Evolutionary conservation across 2,888 invertebrate genomes (phyloP).

Genomic region (Cataglyphis rosenhaueri): DNA sequence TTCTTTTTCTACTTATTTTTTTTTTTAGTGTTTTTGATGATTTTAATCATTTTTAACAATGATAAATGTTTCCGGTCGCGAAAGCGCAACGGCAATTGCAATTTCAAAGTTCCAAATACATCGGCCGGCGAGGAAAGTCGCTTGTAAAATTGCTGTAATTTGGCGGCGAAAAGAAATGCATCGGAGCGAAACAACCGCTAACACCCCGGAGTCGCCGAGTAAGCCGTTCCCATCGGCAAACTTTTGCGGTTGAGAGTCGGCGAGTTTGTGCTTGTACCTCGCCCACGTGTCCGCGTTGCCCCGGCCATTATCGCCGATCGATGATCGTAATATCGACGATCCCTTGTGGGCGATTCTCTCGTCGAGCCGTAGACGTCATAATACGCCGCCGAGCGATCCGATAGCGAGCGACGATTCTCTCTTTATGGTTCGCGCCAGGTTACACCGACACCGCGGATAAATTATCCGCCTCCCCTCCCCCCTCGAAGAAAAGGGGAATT

Average conservation of each 20-base stretch:
- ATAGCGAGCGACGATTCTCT: conserved; percentile 23
- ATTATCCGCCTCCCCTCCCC: conserved; percentile 52
- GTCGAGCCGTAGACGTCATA: conserved; percentile 58
- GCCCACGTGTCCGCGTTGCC: conserved; percentile 62
- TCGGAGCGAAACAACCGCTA: conserved; percentile 34
- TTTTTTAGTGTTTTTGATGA: background rate
- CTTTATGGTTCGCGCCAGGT: conserved; percentile 18
- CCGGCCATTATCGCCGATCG: conserved; percentile 60
- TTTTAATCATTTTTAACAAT: conserved; percentile 10
- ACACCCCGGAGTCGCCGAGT: conserved; percentile 17
- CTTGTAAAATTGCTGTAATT: conserved; percentile 47
- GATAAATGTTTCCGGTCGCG: background rate
- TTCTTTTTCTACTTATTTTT: background rate
- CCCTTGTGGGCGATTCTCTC: conserved; percentile 58
- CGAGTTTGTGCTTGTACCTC: conserved; percentile 61
- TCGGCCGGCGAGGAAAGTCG: conserved; percentile 9
- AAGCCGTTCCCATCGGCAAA: conserved; percentile 39
- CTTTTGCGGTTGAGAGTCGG: conserved; percentile 48
- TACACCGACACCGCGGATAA: conserved; percentile 64
- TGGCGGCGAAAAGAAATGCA: conserved; percentile 23
- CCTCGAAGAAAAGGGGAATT: conserved; percentile 3
- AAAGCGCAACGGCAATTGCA: background rate
- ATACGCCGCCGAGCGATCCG: conserved; percentile 48
- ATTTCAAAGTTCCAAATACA: conserved; percentile 6
- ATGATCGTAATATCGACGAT: conserved; percentile 54